Evolutionary conservation across 2,888 invertebrate species (phyloP), one percentile per base, ranked within the genome.

Genomic region (Troides aeacus): DNA sequence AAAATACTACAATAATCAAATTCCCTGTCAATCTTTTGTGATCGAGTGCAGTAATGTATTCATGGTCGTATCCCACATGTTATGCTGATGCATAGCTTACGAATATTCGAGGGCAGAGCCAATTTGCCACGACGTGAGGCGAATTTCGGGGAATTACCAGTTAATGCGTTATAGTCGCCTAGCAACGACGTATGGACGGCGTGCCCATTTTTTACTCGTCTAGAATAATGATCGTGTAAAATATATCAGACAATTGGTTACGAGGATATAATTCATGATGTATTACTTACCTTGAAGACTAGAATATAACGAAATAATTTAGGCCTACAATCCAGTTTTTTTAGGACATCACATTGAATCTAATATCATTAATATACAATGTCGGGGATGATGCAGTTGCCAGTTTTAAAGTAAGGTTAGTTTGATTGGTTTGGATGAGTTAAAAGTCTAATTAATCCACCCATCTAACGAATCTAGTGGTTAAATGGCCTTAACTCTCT

Each of bases 111-210:
- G 79, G 78, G 80, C 77, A 77, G 46, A 46, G 76, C 80, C 83
- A 85, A 85, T 86, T 85, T 85, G 82, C 79, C 78, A 75, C 76
- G 75, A 84, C 81, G 84, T 84, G 84, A 81, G 81, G 78, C 74
- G 84, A 85, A 84, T 85, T 79, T 78, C 73, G 74, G 69, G 70
- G 74, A 79, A 82, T 84, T 81, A 81, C 78, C 76, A 73, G 80
- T 79, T 82, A 82, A 79, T 78, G 77, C 78, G 75, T 73, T 75
- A 75, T 76, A 72, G 82, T 80, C 82, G 77, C 80, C 73, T 74
- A 74, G 78, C 76, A 78, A 81, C 76, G 6, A 81, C 76, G 6
- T 23, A 30, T 39, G 56, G 24, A 53, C 30, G 60, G 6, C 23
- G 12, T n/a, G 46, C 21, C 62, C 60, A 63, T 60, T 69, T 70